Evolutionary conservation across 2,113 vertebrate species (phyloP), one percentile per base, ranked within the genome.

Genomic region (Ameiurus melas): DNA sequence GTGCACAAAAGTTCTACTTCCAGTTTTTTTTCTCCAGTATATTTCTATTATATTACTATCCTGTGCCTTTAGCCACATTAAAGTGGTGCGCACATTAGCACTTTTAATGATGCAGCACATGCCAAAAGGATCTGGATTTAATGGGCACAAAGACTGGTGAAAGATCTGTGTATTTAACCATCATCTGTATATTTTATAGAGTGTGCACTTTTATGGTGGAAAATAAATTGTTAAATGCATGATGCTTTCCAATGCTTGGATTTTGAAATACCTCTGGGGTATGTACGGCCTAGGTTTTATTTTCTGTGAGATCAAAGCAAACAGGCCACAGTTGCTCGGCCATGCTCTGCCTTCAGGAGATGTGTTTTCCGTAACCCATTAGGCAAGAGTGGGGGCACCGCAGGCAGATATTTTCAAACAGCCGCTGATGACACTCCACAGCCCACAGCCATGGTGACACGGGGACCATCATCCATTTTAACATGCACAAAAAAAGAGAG

Each of bases 331-430:
- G 86, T 70, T 68, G 71, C 82, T 62, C 57, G 82, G 85, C 83
- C 51, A 81, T 43, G 39, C 81, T 89, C 71, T 88, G 71, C 87
- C 80, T 83, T 87, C 71, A 84, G 86, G 86, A 85, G 57, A 88
- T 90, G 89, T 33, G 78, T 87, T 89, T 90, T 89, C 83, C 81
- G 87, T 89, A 90, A 87, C 43, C 88, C 89, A 91, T 91, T 92
- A 91, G 79, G 64, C 88, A 86, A 86, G 75, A 84, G 51, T 86
- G 53, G 64, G 78, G 83, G 73, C 83, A 86, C 75, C 55, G 51
- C 85, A 77, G 78, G 90, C 62, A 83, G 60, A 68, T 27, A 43
- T 85, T 90, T 90, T 66, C 88, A 55, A 47, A 83, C 78, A 87
- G 90, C 87, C 84, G 19, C 80, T 85, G 70, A 64, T 85, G 83